Conservation (phyloP, 2,888 invertebrate genomes). For the Zygothrica quintamaculata region DNA sequence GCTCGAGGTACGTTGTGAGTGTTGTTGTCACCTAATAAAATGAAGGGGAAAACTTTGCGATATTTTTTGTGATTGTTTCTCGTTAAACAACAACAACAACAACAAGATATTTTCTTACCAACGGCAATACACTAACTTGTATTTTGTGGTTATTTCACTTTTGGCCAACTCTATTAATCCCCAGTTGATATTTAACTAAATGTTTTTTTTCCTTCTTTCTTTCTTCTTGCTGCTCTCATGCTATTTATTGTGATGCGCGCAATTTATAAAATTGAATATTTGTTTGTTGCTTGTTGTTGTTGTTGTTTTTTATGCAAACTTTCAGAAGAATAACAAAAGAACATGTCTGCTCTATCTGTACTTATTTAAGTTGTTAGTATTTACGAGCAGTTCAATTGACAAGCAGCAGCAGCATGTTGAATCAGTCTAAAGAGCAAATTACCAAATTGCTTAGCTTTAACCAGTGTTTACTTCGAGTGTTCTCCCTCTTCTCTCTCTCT, state of each 20-base stretch:
- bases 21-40: conserved; percentile 57
- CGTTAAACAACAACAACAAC: conserved; percentile 64
- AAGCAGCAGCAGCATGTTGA: too few species aligned
- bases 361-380: background rate
- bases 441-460: too few species aligned
- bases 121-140: conserved; percentile 26
- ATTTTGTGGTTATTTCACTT: conserved; percentile 44
- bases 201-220: conserved; percentile 46
- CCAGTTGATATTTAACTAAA: conserved; percentile 64
- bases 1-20: too few species aligned
- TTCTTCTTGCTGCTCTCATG: conserved; percentile 28
- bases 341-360: background rate
- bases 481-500: too few species aligned
- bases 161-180: conserved; percentile 63
- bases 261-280: conserved; percentile 70
- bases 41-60: conserved; percentile 47
- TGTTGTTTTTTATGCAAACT: conserved; percentile 33
- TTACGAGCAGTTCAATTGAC: too few species aligned
- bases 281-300: too few species aligned
- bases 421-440: too few species aligned
- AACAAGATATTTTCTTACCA: conserved; percentile 39
- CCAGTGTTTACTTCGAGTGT: too few species aligned
- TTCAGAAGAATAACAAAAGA: conserved; percentile 10
- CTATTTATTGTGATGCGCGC: conserved; percentile 51
- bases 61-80: conserved; percentile 69